These are phyloP conservation scores for Drosophila pseudoobscura DNA, from an alignment of 1,140 invertebrate species.

Conservation along the genomic window DNA sequence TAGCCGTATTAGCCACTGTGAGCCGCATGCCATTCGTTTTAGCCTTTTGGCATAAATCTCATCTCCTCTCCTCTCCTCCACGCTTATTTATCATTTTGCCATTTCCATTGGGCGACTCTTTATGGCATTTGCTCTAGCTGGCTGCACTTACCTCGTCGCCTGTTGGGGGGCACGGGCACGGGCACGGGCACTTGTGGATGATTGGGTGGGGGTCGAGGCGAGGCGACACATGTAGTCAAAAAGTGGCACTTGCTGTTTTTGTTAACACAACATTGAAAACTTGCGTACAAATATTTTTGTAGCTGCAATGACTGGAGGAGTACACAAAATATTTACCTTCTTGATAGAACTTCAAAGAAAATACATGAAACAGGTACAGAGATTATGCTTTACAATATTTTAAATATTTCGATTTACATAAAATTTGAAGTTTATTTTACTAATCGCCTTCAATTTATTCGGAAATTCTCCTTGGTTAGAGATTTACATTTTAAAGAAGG, in stretches of 20 bases:
- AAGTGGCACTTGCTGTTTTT: conserved; percentile 42
- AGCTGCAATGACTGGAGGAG: conserved; percentile 28
- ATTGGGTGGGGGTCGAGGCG: conserved; percentile 39
- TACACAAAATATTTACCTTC: conserved; percentile 22
- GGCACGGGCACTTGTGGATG: conserved; percentile 7
- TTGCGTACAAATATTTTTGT: conserved; percentile 31
- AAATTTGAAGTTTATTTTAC: too few species aligned
- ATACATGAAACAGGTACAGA: too few species aligned
- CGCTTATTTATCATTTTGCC: conserved; percentile 56
- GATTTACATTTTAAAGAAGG: too few species aligned
- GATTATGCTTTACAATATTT: too few species aligned
- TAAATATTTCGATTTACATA: too few species aligned
- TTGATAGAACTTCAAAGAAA: too few species aligned
- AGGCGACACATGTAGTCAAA: conserved; percentile 35
- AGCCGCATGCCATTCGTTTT: conserved; percentile 62
- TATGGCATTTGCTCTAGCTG: conserved; percentile 49
- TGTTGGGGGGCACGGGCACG: conserved; percentile 12
- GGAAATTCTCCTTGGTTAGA: too few species aligned
- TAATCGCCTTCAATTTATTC: too few species aligned
- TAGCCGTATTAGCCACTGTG: conserved; percentile 45
- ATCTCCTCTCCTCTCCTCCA: conserved; percentile 3
- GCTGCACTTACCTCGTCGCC: conserved; percentile 8
- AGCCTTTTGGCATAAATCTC: conserved; percentile 55
- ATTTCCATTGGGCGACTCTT: conserved; percentile 65
- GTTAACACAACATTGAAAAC: conserved; percentile 32